Evolutionary conservation across 2,888 invertebrate species (phyloP).

Genomic region (Fissipunctia ypsillon): DNA sequence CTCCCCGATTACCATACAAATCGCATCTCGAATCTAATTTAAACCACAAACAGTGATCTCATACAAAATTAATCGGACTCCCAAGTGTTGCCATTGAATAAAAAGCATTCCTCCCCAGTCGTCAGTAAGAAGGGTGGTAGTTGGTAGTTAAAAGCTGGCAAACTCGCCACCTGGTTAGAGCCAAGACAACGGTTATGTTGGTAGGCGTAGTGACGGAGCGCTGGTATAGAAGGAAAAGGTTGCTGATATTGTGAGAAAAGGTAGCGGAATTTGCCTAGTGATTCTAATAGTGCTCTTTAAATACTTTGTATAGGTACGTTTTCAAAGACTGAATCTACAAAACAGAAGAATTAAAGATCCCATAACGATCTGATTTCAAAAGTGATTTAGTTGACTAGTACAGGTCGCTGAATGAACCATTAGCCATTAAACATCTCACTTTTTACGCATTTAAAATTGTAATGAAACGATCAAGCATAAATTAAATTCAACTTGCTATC

Average conservation of each 20-base stretch:
- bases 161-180: conserved; percentile 72
- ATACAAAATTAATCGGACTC: conserved; percentile 62
- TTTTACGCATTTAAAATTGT: neutral
- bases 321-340: neutral
- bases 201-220: conserved; percentile 24
- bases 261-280: conserved; percentile 19
- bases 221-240: neutral
- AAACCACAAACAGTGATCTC: conserved; percentile 49
- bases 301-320: neutral
- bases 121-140: conserved; percentile 49
- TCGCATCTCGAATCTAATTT: conserved; percentile 32
- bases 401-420: neutral
- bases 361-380: neutral
- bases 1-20: conserved; percentile 49
- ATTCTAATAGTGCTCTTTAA: neutral
- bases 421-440: neutral
- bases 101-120: conserved; percentile 59
- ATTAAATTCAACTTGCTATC: neutral
- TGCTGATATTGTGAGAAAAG: neutral
- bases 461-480: neutral
- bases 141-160: conserved; percentile 58
- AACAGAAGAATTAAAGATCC: neutral
- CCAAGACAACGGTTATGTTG: conserved; percentile 53
- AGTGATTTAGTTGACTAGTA: neutral
- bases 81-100: conserved; percentile 56